Base-by-base conservation (phyloP, 2,797 vertebrate genomes). In the Notolabrus celidotus region DNA sequence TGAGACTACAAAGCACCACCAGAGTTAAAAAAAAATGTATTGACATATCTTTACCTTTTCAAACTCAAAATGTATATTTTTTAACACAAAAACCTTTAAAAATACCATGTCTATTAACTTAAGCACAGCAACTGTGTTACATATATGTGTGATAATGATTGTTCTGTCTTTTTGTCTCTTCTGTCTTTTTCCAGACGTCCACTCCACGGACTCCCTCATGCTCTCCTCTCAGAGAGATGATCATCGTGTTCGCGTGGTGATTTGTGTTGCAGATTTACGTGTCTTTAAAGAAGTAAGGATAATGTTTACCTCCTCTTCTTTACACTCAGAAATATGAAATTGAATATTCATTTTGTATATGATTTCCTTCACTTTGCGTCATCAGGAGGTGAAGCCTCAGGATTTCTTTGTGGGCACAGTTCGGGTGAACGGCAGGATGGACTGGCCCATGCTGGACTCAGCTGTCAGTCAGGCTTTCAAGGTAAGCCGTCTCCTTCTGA, bases 381-480 rank as follows among this genome's bases (percentile, higher is more conserved):
- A 39, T 38, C 82, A 99, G 98, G 97, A 99, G 84, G 90, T 96
- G 27, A 99, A 99, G 60, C 97, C 98, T 83, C 95, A 98, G 83
- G 96, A 99, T 51, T 98, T 99, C 84, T 97, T 97, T 71, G 85
- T 99, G 47, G 98, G 98, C 14, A 94, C 95, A 10, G 94, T 96
- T 70, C 95, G 96, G 74, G 92, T 98, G 86, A 96, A 95, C n/a
- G 96, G 95, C 31, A 95, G 96, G 72, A 95, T 96, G 22, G 97
- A 98, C 84, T 99, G 98, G 98, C 92, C 95, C 87, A 94, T 94
- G 89, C 91, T 99, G 79, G 98, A 99, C 71, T 95, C 96, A 33
- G 96, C 96, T 10, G 96, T 99, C 74, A 96, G 95, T 83, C 96
- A 98, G 80, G 95, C 96, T 31, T 98, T 99, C 86, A 96, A 96